These are phyloP conservation scores for Gymnocheta viridis DNA, from an alignment of 2,888 invertebrate genomes.

Conservation along the genomic window DNA sequence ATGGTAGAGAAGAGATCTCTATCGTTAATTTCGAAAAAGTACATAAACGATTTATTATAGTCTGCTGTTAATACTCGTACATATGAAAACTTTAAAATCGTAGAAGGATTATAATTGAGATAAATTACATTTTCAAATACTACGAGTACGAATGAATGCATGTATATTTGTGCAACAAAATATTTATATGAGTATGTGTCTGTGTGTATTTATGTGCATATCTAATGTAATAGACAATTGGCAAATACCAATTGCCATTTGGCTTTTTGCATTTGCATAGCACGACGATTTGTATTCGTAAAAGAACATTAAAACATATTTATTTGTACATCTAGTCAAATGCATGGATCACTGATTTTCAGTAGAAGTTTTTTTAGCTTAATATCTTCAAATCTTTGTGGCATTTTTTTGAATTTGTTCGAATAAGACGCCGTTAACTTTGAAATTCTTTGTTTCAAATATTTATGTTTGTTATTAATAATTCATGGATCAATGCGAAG, in stretches of 20 bases:
- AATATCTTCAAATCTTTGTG: not conserved
- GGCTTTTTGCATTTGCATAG: slow-evolving; percentile 30
- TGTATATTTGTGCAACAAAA: not conserved
- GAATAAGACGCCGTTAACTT: not conserved
- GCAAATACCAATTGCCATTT: slow-evolving; percentile 41
- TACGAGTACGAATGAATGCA: not conserved
- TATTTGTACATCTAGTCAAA: not conserved
- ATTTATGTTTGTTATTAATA: not conserved
- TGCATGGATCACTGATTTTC: slow-evolving; percentile 1
- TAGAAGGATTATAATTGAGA: slow-evolving; percentile 61
- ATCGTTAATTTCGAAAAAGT: slow-evolving; percentile 58
- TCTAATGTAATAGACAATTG: slow-evolving; percentile 41
- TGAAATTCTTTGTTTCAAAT: not conserved
- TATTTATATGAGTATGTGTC: not conserved
- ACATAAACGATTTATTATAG: slow-evolving; percentile 59
- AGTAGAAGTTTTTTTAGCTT: not conserved
- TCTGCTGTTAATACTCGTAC: slow-evolving; percentile 34
- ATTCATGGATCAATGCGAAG: not conserved
- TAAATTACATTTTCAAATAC: slow-evolving; percentile 57
- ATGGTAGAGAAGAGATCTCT: slow-evolving; percentile 39
- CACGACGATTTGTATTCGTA: slow-evolving; percentile 15
- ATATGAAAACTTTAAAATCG: slow-evolving; percentile 23
- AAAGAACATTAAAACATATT: not conserved
- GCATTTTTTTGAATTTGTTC: no score
- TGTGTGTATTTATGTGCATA: slow-evolving; percentile 1